A percentile compares a stretch with the other conserved stretches of the same genome.
Conservation (phyloP, 1,140 invertebrate species). For the Pseudachorutes palmiensis region DNA sequence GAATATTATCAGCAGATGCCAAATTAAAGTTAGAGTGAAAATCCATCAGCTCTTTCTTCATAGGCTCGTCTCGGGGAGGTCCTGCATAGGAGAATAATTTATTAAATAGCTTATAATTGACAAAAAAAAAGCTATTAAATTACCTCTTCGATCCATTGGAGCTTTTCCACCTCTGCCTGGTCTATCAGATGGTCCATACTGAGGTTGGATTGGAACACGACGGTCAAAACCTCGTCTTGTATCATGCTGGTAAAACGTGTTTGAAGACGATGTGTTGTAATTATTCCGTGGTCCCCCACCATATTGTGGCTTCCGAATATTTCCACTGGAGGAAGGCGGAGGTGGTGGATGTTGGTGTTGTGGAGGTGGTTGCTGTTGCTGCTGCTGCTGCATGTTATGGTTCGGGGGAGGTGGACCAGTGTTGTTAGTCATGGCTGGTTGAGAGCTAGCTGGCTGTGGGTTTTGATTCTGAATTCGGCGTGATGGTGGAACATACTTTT, state of each 20-base stretch:
- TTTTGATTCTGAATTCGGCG: conserved; percentile 49
- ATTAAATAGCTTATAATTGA: neutral
- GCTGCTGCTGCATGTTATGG: conserved; percentile 44
- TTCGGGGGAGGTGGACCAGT: neutral
- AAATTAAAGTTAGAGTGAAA: neutral
- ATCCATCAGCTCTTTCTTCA: neutral
- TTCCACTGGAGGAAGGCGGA: conserved; percentile 16
- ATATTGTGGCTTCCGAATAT: conserved; percentile 25
- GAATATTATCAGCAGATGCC: neutral
- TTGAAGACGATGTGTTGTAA: conserved; percentile 16
- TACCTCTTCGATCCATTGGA: conserved; percentile 25
- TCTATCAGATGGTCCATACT: conserved; percentile 18
- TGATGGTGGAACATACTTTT: conserved; percentile 68
- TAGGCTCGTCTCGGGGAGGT: neutral
- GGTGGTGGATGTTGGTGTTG: conserved; percentile 15
- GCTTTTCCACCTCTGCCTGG: conserved; percentile 15
- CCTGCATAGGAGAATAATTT: neutral
- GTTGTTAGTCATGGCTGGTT: conserved; percentile 5
- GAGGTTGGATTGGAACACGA: conserved; percentile 13
- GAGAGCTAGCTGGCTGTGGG: conserved; percentile 25
- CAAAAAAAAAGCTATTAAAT: neutral
- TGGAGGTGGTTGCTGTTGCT: conserved; percentile 38
- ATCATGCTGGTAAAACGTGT: conserved; percentile 27
- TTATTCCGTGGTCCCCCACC: conserved; percentile 25
- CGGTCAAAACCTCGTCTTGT: conserved; percentile 12